Evolutionary conservation across 2,888 invertebrate genomes (phyloP), one percentile per base, ranked within the genome.

Genomic region (Cyclophora albipunctata): DNA sequence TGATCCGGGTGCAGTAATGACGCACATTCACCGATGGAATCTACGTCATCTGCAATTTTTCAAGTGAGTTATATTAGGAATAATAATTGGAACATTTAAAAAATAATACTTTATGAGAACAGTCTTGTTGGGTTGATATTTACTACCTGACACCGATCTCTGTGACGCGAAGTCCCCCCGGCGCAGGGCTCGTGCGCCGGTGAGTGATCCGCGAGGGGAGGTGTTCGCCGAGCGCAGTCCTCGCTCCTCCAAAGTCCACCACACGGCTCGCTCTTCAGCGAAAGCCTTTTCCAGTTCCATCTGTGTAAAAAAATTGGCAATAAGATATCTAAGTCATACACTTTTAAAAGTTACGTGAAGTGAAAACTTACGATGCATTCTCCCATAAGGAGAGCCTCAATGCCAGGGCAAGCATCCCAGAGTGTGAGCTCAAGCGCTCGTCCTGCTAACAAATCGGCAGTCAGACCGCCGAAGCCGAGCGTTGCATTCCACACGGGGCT

Each of bases 401-500:
- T 93, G 63, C 95, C 94, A 0, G 95, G 95, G 62, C 93, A 93
- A 59, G 94, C 91, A 73, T 96, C 96, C 96, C 96, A 97, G 7
- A 97, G 89, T 7, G 96, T 96, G 20, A 97, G 93, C 72, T 97
- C 96, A 49, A 97, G 90, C 5, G 93, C 92, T 51, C 94, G 92
- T 52, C 95, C 94, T 80, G 94, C 93, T 45, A 97, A 85, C 66
- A 93, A 91, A 58, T 96, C 95, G 0, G 93, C 94, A 40, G 93
- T 93, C 7, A 96, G 92, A 40, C 93, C 93, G 2, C 93, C 90
- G 74, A 97, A 96, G 51, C 94, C 94, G 37, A 97, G 89, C 33
- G 96, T 97, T 20, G 96, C 96, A 77, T 97, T 97, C 97, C 97
- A 97, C 49, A 96, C 94, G 2, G 97, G 97, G 75, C 95, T 95